Base-by-base conservation (phyloP, 2,888 invertebrate species). In the Sphaerophoria taeniata region DNA sequence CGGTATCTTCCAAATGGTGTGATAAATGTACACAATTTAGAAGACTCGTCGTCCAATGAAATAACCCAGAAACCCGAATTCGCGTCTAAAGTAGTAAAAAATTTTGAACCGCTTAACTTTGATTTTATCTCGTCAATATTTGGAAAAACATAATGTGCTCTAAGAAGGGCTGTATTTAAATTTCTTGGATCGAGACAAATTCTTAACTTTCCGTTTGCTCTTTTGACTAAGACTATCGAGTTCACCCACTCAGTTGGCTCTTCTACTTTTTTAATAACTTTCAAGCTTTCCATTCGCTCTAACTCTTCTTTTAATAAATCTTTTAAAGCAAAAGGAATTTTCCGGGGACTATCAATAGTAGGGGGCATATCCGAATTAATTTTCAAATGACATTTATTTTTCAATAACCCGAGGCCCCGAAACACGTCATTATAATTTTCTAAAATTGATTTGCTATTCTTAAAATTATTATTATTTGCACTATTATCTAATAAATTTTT, bases 1-100 rank as follows among this genome's bases (percentile, higher is more conserved):
- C 58, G 31, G 51, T 81, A 87, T 45, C 88, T 86, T 12, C 87
- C 87, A 77, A 87, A 88, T 0, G 88, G 87, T 16, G 88, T 87
- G 7, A 73, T 84, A 55, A 88, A 88, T 6, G 87, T 87, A 56
- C 87, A 88, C 6, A 88, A 45, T 69, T 77, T 81, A 4, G 87
- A 71, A 34, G 87, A 87, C 31, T 87, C 61, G 14, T 88, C 81
- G 34, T 87, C 87, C 7, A 88, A 72, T 14, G 84, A 85, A 11
- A 88, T 78, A 72, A 87, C 83, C 74, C 87, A 88, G 56, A 87
- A 74, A 71, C 88, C 82, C 9, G 67, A 78, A 69, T 71, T 81
- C 12, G 82, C 87, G 47, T 87, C 87, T 58, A 83, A 58, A 9
- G 79, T 71, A 6, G 34, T 69, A 33, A 76, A 83, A 67, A 56